Evolutionary conservation across 2,888 invertebrate genomes (phyloP), one percentile per base, ranked within the genome.

Genomic region (Agonopterix heracliana): DNA sequence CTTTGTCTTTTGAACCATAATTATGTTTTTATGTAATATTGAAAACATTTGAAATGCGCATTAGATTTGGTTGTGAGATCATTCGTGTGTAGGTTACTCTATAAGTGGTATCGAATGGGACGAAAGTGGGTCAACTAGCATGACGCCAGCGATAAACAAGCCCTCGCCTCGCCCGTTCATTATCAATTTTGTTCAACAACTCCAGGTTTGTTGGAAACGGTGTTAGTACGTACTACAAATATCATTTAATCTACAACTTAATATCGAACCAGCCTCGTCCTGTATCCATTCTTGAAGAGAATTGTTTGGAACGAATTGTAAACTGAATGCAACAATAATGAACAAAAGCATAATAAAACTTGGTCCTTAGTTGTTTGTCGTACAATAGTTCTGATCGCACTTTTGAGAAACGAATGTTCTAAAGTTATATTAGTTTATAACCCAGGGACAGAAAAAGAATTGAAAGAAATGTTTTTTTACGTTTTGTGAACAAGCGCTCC

Each of bases 141-240:
- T 83, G 85, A 86, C 86, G 86, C 74, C 71, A 74, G 73, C 82
- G 85, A 86, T 84, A 84, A 84, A 81, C 71, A 74, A 71, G 77
- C 78, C 78, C 78, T 81, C 61, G 66, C 61, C 60, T 52, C 52
- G 52, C 49, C 42, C 72, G 75, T 78, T 76, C 75, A 81, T 81
- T 84, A 84, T 85, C 82, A 85, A 77, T 78, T 77, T 74, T 71
- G 72, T 77, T 41, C 11, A 43, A 35, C 36, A 13, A 13, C n/a
- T 41, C 41, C 41, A 41, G 41, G 41, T 41, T 38, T 38, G n/a
- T 38, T 38, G n/a, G 38, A 38, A 38, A 38, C 10, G 4, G 41
- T 41, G n/a, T n/a, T 41, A 9, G 41, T 9, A 41, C 38, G 11
- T 11, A 3, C 10, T 11, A 10, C 10, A 10, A 10, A 38, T 11